Conservation (phyloP, 2,888 invertebrate genomes). For the Quadroppia sp. region DNA sequence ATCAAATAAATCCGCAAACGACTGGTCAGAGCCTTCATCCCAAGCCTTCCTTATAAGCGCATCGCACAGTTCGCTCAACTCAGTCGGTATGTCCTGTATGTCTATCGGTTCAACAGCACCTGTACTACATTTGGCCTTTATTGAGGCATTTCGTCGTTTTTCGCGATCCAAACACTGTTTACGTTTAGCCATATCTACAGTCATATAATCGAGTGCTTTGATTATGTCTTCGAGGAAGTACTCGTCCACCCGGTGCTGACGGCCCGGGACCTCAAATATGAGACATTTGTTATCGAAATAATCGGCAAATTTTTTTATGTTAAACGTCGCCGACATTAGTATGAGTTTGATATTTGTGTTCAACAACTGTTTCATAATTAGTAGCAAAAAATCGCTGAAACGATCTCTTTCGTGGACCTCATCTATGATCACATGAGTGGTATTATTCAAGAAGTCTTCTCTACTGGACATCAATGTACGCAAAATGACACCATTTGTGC, state of each 20-base stretch:
- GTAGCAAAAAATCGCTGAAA: constrained; percentile 84
- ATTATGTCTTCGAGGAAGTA: constrained; percentile 77
- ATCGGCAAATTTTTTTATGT: constrained; percentile 69
- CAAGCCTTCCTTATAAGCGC: constrained; percentile 63
- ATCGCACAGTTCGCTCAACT: constrained; percentile 57
- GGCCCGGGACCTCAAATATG: constrained; percentile 72
- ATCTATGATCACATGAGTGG: constrained; percentile 71
- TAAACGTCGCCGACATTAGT: constrained; percentile 92
- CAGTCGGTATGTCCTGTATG: not conserved
- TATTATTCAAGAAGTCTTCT: constrained; percentile 53
- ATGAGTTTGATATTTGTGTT: constrained; percentile 72
- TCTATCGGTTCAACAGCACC: no score
- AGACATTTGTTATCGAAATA: constrained; percentile 78
- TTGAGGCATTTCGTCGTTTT: constrained; percentile 63
- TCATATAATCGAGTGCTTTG: constrained; percentile 64
- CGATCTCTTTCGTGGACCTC: constrained; percentile 94
- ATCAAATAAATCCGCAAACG: constrained; percentile 70
- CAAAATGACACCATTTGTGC: constrained; percentile 82
- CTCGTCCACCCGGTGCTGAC: constrained; percentile 65
- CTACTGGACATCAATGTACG: constrained; percentile 80
- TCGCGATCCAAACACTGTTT: constrained; percentile 48
- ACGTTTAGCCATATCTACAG: constrained; percentile 65
- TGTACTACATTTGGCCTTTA: not conserved
- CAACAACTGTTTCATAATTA: constrained; percentile 71
- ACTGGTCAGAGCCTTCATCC: constrained; percentile 61